These are phyloP conservation scores for Vanessa atalanta DNA, from an alignment of 1,140 invertebrate species.

Conservation along the genomic window DNA sequence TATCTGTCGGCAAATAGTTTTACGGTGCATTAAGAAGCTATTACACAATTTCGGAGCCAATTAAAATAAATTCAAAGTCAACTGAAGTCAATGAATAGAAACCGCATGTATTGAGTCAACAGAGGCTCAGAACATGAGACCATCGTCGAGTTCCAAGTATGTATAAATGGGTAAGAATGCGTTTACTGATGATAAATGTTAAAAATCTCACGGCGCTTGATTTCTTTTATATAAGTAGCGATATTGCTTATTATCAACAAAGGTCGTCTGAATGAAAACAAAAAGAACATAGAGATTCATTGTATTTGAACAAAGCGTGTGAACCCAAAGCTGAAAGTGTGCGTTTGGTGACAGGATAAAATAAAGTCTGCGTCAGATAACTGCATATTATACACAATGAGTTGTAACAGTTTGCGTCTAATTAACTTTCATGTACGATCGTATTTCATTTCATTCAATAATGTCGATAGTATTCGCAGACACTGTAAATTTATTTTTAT, in stretches of 20 bases:
- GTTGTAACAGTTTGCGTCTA: constrained; percentile 22
- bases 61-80: constrained; percentile 40
- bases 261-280: constrained; percentile 79
- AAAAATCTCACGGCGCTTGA: constrained; percentile 75
- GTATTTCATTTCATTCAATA: constrained; percentile 28
- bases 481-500: neutral
- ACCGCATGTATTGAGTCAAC: constrained; percentile 35
- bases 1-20: constrained; percentile 52
- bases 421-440: constrained; percentile 21
- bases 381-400: constrained; percentile 2
- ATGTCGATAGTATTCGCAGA: constrained; percentile 23
- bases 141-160: neutral
- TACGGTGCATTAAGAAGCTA: constrained; percentile 49
- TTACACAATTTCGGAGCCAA: constrained; percentile 42
- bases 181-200: constrained; percentile 66
- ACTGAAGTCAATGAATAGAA: constrained; percentile 31
- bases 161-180: constrained; percentile 48
- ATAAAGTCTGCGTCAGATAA: constrained; percentile 29
- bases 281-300: constrained; percentile 76
- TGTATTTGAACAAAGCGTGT: constrained; percentile 75
- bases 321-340: constrained; percentile 73
- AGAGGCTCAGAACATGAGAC: constrained; percentile 17
- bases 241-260: constrained; percentile 79
- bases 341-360: constrained; percentile 55
- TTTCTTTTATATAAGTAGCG: constrained; percentile 74